These are phyloP conservation scores for Itoplectis maculator DNA, from an alignment of 2,888 invertebrate species.

Conservation along the genomic window DNA sequence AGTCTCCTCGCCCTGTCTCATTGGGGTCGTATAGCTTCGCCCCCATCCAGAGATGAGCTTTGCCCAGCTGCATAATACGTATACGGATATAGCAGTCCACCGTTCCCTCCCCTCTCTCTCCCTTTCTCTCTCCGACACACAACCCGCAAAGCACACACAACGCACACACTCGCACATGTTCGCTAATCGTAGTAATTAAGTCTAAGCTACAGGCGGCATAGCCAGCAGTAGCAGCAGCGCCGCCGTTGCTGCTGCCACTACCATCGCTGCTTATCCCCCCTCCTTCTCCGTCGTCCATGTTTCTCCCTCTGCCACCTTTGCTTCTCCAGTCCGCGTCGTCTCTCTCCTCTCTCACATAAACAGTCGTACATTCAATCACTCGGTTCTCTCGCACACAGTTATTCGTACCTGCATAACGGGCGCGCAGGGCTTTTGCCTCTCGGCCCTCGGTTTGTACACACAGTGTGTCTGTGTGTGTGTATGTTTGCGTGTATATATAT, in stretches of 20 bases:
- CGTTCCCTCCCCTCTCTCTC: constrained; percentile 69
- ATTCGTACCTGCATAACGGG: neutral
- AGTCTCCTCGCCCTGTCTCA: constrained; percentile 13
- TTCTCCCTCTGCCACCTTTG: constrained; percentile 20
- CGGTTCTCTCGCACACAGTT: constrained; percentile 9
- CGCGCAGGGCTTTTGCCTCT: constrained; percentile 4
- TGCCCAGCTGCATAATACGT: constrained; percentile 69
- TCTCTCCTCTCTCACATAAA: constrained; percentile 24
- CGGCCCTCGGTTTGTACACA: constrained; percentile 6
- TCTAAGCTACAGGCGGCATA: constrained; percentile 75
- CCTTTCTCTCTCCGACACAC: too few species aligned
- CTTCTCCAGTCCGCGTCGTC: constrained; percentile 7
- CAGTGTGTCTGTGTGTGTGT: neutral
- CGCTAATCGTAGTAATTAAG: constrained; percentile 81
- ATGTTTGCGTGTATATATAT: too few species aligned
- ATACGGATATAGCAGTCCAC: constrained; percentile 66
- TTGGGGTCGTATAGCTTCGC: constrained; percentile 34
- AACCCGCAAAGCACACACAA: too few species aligned
- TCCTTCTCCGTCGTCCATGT: constrained; percentile 23
- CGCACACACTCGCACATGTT: too few species aligned
- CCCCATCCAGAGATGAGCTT: constrained; percentile 62
- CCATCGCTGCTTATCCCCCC: constrained; percentile 9
- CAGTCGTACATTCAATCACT: constrained; percentile 51
- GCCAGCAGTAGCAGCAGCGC: constrained; percentile 37
- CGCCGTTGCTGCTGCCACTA: constrained; percentile 17